Percentiles rank a stretch among this genome's conserved stretches.
Evolutionary conservation across 1,140 invertebrate species (phyloP).

Genomic region (Cydia strobilella): DNA sequence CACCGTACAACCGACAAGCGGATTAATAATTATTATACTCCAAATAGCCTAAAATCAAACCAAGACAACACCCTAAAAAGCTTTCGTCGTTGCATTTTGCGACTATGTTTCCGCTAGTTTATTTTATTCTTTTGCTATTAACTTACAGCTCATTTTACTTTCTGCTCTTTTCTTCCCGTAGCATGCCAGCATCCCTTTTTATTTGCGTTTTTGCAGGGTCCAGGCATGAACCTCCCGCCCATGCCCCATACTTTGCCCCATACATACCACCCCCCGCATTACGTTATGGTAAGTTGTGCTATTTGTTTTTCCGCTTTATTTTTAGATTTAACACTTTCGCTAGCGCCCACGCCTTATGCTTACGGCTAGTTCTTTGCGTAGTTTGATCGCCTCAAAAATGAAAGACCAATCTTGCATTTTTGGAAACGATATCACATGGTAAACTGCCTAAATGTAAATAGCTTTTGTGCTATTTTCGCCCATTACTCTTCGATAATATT

Average conservation of each 20-base stretch:
- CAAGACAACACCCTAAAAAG: slow-evolving; percentile 35
- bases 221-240: slow-evolving; percentile 73
- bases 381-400: not conserved
- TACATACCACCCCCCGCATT: slow-evolving; percentile 76
- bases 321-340: slow-evolving; percentile 42
- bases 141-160: slow-evolving; percentile 47
- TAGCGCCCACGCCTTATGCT: slow-evolving; percentile 32
- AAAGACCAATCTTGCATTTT: not conserved
- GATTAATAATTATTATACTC: not conserved
- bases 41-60: not conserved
- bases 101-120: slow-evolving; percentile 41
- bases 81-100: slow-evolving; percentile 45
- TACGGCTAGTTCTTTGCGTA: not conserved
- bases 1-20: not conserved
- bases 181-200: slow-evolving; percentile 72
- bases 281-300: slow-evolving; percentile 74
- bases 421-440: not conserved
- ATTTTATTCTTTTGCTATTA: slow-evolving; percentile 36
- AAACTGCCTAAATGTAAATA: not conserved
- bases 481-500: too few relatives aligned
- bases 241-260: slow-evolving; percentile 76
- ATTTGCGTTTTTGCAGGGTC: slow-evolving; percentile 74
- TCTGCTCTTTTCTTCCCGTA: slow-evolving; percentile 56
- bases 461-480: not conserved
- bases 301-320: slow-evolving; percentile 50